A percentile compares a stretch with the other conserved stretches of the same genome.
phyloP scores from a whole-genome alignment of 2,888 invertebrate species.

The Phyllotreta striolata region DNA sequence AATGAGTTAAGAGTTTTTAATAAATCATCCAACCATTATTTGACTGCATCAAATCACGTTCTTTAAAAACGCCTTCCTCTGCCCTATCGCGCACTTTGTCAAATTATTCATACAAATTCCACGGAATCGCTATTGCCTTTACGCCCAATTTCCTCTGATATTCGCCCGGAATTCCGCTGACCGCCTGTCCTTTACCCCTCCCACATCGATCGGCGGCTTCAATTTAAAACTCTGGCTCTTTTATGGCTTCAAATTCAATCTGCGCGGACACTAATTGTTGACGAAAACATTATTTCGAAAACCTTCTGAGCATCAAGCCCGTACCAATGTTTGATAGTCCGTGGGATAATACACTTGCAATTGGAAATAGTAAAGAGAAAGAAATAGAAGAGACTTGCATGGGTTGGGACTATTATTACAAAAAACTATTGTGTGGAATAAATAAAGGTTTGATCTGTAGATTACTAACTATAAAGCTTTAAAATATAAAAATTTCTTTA shows the following conservation, averaged over 20 bases:
- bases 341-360: background rate
- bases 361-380: background rate
- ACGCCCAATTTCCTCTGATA: constrained; percentile 1
- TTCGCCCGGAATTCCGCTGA: background rate
- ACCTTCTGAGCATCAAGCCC: background rate
- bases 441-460: too few species aligned
- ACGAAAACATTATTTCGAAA: constrained; percentile 8
- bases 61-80: too few species aligned
- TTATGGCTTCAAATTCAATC: constrained; percentile 18
- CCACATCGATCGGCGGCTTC: background rate
- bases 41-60: too few species aligned
- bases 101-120: background rate
- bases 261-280: constrained; percentile 17
- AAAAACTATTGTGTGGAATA: too few species aligned
- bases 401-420: too few species aligned
- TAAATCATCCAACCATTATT: too few species aligned
- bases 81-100: background rate
- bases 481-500: too few species aligned
- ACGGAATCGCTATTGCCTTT: background rate
- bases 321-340: background rate
- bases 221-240: constrained; percentile 14
- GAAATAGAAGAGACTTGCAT: too few species aligned
- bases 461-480: too few species aligned
- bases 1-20: too few species aligned
- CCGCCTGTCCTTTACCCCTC: too few species aligned